Conservation (phyloP, 2,797 vertebrate genomes). For the Poecilia wingei region DNA sequence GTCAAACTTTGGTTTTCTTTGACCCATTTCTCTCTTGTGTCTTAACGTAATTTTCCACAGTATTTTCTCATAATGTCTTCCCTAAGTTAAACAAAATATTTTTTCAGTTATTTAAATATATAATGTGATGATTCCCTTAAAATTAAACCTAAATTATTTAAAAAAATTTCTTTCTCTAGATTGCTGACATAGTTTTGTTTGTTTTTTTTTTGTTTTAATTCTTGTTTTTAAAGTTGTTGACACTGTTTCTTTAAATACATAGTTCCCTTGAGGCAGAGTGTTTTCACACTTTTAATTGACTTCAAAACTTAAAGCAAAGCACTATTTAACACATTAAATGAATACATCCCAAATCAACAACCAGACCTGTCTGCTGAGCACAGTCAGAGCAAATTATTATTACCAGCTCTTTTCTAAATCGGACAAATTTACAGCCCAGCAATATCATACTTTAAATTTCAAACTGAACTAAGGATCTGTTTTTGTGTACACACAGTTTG, state of each 20-base stretch:
- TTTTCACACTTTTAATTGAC: not conserved
- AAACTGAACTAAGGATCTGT: no score
- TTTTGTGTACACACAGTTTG: no score
- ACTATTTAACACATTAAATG: not conserved
- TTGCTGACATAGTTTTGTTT: not conserved
- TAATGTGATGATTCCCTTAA: not conserved
- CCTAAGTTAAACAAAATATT: not conserved
- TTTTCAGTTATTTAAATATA: not conserved
- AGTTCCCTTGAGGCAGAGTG: not conserved
- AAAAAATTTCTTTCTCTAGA: not conserved
- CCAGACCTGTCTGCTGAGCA: not conserved
- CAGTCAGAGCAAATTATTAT: not conserved
- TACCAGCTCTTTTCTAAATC: not conserved
- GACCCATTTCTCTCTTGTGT: no score
- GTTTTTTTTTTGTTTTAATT: not conserved
- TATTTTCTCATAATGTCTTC: not conserved
- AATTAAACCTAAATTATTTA: not conserved
- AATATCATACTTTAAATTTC: no score
- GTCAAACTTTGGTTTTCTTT: no score
- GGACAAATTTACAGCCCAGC: no score
- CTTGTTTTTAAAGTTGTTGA: not conserved
- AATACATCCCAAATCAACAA: not conserved
- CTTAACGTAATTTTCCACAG: no score
- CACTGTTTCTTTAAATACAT: no score
- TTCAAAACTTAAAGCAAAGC: not conserved